Evolutionary conservation across 1,140 invertebrate genomes (phyloP).

Genomic region (Solenopsis fugax): DNA sequence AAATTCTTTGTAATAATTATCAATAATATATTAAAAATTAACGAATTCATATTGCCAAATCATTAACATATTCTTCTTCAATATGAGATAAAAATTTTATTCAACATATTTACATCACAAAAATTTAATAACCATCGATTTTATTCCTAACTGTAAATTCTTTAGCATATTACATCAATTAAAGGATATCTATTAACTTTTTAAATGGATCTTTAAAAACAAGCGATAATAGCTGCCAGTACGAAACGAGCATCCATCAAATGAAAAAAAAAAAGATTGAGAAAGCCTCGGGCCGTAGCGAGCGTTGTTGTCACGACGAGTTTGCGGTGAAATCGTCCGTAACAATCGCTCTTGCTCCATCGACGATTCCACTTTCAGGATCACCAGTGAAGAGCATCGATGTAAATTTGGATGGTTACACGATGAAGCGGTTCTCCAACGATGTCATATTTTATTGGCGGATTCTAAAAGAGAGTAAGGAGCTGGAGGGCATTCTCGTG

Average conservation of each 20-base stretch:
- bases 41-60: background rate
- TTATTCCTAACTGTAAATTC: background rate
- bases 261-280: background rate
- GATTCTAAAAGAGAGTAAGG: constrained; percentile 92
- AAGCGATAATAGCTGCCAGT: constrained; percentile 1
- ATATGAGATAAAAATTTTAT: background rate
- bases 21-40: background rate
- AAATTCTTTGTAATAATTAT: too few relatives aligned
- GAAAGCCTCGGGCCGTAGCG: background rate
- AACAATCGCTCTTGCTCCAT: background rate
- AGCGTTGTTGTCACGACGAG: constrained; percentile 4
- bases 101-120: background rate
- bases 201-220: background rate
- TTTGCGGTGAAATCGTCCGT: constrained; percentile 7
- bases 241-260: background rate
- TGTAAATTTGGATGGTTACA: constrained; percentile 90
- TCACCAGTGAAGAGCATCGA: constrained; percentile 89
- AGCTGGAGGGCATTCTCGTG: constrained; percentile 94
- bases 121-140: background rate
- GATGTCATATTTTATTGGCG: constrained; percentile 94
- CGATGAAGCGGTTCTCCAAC: constrained; percentile 90
- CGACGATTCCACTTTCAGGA: constrained; percentile 84
- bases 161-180: background rate
- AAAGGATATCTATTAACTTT: background rate
- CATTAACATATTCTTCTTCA: background rate